Evolutionary conservation across 35 echinoderm and acorn worm species (phyloP), one percentile per base, ranked within the genome.

Genomic region (Ophiothrix spiculata): DNA sequence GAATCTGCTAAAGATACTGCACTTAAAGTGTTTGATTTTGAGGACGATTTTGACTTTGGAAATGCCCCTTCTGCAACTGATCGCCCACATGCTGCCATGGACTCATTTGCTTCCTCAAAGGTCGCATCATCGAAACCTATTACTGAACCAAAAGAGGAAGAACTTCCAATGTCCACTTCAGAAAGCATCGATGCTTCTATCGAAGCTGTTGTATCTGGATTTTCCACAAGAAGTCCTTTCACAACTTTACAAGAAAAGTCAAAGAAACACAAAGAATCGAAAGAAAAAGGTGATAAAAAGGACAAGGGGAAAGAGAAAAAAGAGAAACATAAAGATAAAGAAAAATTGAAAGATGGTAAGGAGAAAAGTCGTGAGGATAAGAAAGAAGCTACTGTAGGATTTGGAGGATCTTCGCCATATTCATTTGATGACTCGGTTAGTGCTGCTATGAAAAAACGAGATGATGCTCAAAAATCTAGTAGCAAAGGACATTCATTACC

Each of bases 21-120:
- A 11, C 75, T 90, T 36, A 86, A 83, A 28, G 89, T 97, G 19
- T 93, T 92, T 80, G 94, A 97, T 81, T 97, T 97, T 87, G 94
- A 97, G 46, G 90, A 92, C 81, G 94, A 93, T 39, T 85, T 90
- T 46, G 92, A 82, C 32, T 82, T 79, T 37, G 35, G 39, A 29
- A 63, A 79, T 40, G 35, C 79, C 14, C 69, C 37, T 75, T 37
- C 81, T n/a, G n/a, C n/a, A 36, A 37, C 41, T 21, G 63, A 75
- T 1, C 80, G 78, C 6, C 79, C 56, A 12, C 64, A 35, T 0
- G 60, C 87, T 36, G 38, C 86, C 15, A 31, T 77, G 35, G 79
- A 81, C 8, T 41, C 87, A 69, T 33, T 36, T 35, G 87, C 39
- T 54, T 64, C 80, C 16, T 83, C 56, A 33, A 90, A 90, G 33